Conservation (phyloP, 37 sponge, comb jelly and placozoan species). For the Diacarnus erythraeanus region DNA sequence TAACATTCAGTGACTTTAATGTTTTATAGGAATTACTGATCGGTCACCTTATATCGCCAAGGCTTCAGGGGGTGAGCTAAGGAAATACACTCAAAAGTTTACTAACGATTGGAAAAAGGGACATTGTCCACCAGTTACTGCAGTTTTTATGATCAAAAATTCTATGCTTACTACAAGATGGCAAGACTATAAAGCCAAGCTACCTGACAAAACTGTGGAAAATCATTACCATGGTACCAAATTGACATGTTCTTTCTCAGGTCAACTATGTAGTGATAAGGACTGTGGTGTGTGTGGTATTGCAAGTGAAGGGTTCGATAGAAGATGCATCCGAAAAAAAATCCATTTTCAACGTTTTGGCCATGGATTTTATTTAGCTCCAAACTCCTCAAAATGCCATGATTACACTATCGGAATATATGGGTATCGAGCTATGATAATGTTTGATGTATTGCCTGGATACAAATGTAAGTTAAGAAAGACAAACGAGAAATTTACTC, state of each 20-base stretch:
- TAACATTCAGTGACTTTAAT: not conserved
- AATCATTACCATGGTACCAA: constrained; percentile 75
- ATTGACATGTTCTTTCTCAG: constrained; percentile 42
- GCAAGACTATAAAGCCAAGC: not conserved
- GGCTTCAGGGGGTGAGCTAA: no score
- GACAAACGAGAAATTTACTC: constrained; percentile 39
- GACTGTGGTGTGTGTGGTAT: constrained; percentile 78
- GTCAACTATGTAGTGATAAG: constrained; percentile 38
- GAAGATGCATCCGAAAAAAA: constrained; percentile 35
- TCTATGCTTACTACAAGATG: constrained; percentile 13
- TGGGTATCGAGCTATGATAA: constrained; percentile 67
- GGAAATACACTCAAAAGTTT: constrained; percentile 32
- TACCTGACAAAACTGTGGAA: constrained; percentile 25
- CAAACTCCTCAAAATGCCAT: constrained; percentile 81
- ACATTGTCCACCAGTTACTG: constrained; percentile 25
- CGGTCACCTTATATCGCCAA: not conserved
- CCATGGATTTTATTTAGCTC: constrained; percentile 77
- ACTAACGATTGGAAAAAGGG: constrained; percentile 39
- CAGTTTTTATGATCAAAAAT: constrained; percentile 16
- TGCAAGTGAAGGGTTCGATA: constrained; percentile 50
- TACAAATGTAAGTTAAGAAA: constrained; percentile 37
- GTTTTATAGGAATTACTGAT: not conserved
- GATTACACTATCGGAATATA: constrained; percentile 73
- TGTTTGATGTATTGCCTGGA: constrained; percentile 68
- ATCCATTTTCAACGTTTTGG: constrained; percentile 71